Evolutionary conservation across 1,140 invertebrate species (phyloP).

Genomic region (Triops cancriformis): DNA sequence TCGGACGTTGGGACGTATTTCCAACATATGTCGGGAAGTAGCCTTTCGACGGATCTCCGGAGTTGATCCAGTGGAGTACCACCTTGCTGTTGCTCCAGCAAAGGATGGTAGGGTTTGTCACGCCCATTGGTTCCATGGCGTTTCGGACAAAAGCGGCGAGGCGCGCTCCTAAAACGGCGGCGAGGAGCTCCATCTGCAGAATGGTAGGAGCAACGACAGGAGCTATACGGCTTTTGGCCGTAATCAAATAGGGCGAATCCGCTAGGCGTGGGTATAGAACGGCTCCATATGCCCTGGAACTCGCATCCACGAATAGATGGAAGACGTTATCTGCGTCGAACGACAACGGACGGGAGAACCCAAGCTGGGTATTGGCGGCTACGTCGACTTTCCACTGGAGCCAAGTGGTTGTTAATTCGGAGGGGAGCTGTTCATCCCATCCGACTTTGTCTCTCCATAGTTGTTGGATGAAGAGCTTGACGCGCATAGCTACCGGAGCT

Average conservation of each 20-base stretch:
- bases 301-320: no score
- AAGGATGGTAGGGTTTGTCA: not conserved
- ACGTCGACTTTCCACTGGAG: not conserved
- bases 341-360: not conserved
- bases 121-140: not conserved
- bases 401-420: not conserved
- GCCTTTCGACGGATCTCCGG: no score
- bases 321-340: conserved; percentile 15
- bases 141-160: conserved; percentile 24
- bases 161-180: conserved; percentile 26
- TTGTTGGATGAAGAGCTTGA: conserved; percentile 42
- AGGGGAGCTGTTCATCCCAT: conserved; percentile 40
- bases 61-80: no score
- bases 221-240: no score
- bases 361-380: not conserved
- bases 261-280: no score
- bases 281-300: conserved; percentile 27
- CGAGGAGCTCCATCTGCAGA: no score
- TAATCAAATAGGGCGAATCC: no score
- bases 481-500: conserved; percentile 36
- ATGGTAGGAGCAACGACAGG: no score
- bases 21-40: conserved; percentile 26
- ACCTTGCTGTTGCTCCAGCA: no score
- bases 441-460: conserved; percentile 38
- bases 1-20: no score